Evolutionary conservation across 2,797 vertebrate genomes (phyloP).

Genomic region (Eospalax fontanierii): DNA sequence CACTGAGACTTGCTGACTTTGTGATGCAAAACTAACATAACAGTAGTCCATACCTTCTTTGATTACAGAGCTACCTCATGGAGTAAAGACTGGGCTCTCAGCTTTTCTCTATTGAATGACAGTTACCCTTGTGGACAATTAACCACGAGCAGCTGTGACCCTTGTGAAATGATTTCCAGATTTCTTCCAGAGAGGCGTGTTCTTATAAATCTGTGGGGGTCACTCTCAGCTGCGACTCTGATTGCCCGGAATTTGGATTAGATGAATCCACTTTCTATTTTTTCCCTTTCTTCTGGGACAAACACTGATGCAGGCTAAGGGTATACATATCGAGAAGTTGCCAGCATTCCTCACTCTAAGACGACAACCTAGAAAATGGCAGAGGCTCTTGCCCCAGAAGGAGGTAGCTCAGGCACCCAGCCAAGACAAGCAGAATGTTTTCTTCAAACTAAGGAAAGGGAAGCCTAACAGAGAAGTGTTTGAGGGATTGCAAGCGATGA

Average conservation of each 20-base stretch:
- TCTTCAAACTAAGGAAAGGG: background rate
- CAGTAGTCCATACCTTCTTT: background rate
- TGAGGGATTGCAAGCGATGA: conserved; percentile 20
- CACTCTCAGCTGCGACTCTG: conserved; percentile 15
- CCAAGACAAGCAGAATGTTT: background rate
- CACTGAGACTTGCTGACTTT: background rate
- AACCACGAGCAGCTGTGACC: background rate
- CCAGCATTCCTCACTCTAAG: background rate
- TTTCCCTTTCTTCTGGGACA: background rate
- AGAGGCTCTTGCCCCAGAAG: background rate
- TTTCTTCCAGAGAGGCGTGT: background rate
- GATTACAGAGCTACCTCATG: background rate
- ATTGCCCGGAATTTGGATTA: conserved; percentile 46
- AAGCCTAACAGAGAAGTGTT: background rate
- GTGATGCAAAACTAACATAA: background rate
- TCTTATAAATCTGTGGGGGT: background rate
- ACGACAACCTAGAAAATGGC: background rate
- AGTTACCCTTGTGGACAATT: background rate
- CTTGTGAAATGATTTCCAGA: conserved; percentile 6
- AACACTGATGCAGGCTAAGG: background rate
- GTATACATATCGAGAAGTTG: background rate
- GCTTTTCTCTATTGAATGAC: background rate
- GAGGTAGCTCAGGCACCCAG: background rate
- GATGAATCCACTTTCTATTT: background rate
- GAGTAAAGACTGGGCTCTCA: background rate